Evolutionary conservation across 2,113 vertebrate species (phyloP).

Genomic region (Baryphthengus martii): DNA sequence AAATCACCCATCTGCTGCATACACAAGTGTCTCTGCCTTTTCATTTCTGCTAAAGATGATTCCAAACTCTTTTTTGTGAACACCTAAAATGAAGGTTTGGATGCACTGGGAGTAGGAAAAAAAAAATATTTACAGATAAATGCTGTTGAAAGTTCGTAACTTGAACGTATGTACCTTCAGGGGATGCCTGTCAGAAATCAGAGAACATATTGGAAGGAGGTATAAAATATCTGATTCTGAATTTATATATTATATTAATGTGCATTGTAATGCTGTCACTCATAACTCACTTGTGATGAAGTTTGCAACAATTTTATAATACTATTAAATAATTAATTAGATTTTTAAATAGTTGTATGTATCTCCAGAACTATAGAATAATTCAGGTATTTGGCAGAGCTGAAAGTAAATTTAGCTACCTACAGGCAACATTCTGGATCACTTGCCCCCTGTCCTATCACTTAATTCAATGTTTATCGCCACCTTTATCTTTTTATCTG

Average conservation of each 20-base stretch:
- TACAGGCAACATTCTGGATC: background rate
- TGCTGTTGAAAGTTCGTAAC: background rate
- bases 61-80: background rate
- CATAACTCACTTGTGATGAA: background rate
- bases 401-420: background rate
- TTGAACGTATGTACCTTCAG: background rate
- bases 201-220: background rate
- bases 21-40: background rate
- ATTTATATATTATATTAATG: background rate
- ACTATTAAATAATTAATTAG: background rate
- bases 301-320: background rate
- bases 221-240: background rate
- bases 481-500: background rate
- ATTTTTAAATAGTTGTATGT: background rate
- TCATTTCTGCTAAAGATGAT: background rate
- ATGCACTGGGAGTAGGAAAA: background rate
- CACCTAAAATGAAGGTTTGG: background rate
- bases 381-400: background rate
- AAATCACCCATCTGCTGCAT: conserved; percentile 4
- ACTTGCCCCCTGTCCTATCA: background rate
- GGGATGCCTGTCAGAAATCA: background rate
- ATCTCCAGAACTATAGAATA: background rate
- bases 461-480: background rate
- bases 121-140: background rate
- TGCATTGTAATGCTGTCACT: background rate